Evolutionary conservation across 2,888 invertebrate genomes (phyloP).

Genomic region (Cheilosia vernalis): DNA sequence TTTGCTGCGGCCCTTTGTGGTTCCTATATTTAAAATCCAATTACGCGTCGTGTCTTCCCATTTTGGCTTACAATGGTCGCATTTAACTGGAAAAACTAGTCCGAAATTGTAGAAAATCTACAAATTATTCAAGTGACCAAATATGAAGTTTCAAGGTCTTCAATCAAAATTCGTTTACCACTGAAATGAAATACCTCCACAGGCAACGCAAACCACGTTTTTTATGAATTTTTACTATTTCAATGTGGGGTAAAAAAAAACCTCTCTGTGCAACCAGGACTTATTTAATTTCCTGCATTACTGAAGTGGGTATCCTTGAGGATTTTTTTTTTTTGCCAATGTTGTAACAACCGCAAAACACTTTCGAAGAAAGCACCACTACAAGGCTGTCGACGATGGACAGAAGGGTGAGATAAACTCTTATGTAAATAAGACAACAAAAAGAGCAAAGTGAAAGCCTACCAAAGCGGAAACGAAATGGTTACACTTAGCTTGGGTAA

Average conservation of each 20-base stretch:
- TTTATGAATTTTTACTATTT: background rate
- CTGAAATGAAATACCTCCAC: background rate
- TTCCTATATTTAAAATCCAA: too few relatives aligned
- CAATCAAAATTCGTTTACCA: background rate
- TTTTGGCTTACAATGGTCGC: too few relatives aligned
- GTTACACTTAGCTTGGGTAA: constrained; percentile 41
- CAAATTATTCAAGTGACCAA: background rate
- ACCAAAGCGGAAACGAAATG: constrained; percentile 40
- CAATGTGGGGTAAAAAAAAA: background rate
- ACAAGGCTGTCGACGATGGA: background rate
- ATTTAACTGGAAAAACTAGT: background rate
- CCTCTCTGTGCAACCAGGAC: constrained; percentile 10
- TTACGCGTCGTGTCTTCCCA: too few relatives aligned
- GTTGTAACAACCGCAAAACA: constrained; percentile 12
- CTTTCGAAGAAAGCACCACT: background rate
- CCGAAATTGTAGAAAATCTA: too few relatives aligned
- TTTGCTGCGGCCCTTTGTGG: too few relatives aligned
- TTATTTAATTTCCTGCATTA: constrained; percentile 48
- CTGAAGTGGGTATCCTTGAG: constrained; percentile 30
- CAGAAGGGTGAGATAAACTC: constrained; percentile 31
- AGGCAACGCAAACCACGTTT: background rate
- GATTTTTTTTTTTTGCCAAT: background rate
- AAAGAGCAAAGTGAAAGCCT: constrained; percentile 16
- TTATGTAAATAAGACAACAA: constrained; percentile 45
- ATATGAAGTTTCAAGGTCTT: background rate